Conservation (phyloP, 1,140 invertebrate genomes). For the Latrodectus geometricus region DNA sequence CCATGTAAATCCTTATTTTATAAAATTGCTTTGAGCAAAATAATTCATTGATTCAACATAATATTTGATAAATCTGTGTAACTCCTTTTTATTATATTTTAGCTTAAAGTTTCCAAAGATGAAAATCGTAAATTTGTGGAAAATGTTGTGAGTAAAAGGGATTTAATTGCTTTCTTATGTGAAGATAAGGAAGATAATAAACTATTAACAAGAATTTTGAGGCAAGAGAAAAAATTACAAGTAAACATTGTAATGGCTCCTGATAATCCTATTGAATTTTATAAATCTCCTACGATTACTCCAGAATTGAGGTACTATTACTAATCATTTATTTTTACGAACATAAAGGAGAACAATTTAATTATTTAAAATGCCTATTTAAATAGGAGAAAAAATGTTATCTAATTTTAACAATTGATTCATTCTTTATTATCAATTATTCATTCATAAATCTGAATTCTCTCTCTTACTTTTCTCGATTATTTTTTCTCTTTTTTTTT, state of each 20-base stretch:
- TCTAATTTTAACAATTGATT: too few relatives aligned
- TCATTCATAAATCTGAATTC: too few relatives aligned
- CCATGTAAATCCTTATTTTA: too few relatives aligned
- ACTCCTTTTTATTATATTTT: not conserved
- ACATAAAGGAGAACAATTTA: too few relatives aligned
- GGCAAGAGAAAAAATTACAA: conserved; percentile 75
- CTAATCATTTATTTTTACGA: too few relatives aligned
- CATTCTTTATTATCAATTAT: too few relatives aligned
- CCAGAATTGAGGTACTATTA: conserved; percentile 66
- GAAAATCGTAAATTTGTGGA: conserved; percentile 83
- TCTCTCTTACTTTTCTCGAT: too few relatives aligned
- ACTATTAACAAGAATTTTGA: conserved; percentile 76
- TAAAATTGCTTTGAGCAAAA: too few relatives aligned
- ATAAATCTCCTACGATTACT: conserved; percentile 71
- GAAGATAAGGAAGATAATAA: conserved; percentile 85
- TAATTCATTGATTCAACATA: too few relatives aligned
- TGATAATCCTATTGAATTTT: conserved; percentile 64
- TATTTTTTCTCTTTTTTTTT: too few relatives aligned
- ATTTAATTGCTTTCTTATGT: conserved; percentile 87
- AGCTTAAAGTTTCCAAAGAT: conserved; percentile 69
- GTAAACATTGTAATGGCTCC: conserved; percentile 80
- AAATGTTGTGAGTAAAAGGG: conserved; percentile 77
- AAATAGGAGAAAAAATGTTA: too few relatives aligned
- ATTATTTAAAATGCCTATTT: too few relatives aligned
- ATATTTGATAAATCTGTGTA: not conserved